Conservation (phyloP, 2,113 vertebrate genomes). For the Corydoras sp. region DNA sequence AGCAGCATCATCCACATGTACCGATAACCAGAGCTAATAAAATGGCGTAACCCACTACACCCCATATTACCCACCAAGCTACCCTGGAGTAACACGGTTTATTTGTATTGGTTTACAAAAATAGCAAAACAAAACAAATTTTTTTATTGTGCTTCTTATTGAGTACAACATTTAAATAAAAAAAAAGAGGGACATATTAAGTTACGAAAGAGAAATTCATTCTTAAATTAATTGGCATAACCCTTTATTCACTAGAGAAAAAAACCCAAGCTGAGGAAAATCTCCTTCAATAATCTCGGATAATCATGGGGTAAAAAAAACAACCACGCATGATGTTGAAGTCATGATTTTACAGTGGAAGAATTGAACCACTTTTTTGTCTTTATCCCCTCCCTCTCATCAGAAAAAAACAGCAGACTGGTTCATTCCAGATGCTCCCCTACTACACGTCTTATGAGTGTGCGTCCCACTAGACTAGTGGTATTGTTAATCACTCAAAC, state of each 20-base stretch:
- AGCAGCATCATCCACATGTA: too few relatives aligned
- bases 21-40: too few relatives aligned
- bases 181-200: not conserved
- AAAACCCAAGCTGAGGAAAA: constrained; percentile 22
- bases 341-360: constrained; percentile 56
- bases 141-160: too few relatives aligned
- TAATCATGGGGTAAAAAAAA: constrained; percentile 52
- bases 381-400: constrained; percentile 50
- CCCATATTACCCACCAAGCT: too few relatives aligned
- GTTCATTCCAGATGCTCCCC: constrained; percentile 52
- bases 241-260: constrained; percentile 34
- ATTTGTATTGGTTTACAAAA: too few relatives aligned
- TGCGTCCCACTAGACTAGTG: constrained; percentile 11
- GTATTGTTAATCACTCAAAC: constrained; percentile 14
- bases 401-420: constrained; percentile 20
- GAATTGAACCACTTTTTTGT: constrained; percentile 29
- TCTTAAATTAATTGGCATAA: not conserved
- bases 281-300: constrained; percentile 31
- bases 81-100: too few relatives aligned
- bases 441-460: constrained; percentile 43
- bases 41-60: too few relatives aligned
- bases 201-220: not conserved
- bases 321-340: constrained; percentile 48
- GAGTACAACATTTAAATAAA: not conserved
- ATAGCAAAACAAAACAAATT: too few relatives aligned